Base-by-base conservation (phyloP, 2,113 vertebrate genomes). In the Aramus guarauna region DNA sequence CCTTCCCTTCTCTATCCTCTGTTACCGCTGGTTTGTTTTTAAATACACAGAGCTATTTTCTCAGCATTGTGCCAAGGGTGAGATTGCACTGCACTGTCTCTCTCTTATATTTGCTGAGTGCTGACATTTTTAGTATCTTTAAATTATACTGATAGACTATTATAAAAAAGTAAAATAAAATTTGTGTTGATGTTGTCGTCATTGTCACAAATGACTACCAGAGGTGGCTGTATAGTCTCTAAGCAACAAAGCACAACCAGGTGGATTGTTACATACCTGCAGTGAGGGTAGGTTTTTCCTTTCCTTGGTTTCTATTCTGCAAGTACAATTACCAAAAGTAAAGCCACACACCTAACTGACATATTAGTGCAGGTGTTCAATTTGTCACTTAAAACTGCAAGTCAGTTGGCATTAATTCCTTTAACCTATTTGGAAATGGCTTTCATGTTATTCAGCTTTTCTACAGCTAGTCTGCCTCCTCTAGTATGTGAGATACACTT, bases 281-380 rank as follows among this genome's bases (percentile, higher is more conserved):
- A 17, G 0, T 5, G 9, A n/a, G 53, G 23, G 24, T 30, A 32
- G 30, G 29, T 23, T 56, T 80, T 36, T 29, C 41, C 60, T 79
- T 50, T 74, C 60, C 60, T 50, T 50, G 13, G 4, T 62, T 79
- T 81, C 34, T 50, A 3, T 11, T 58, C 36, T 58, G 7, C 41
- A n/a, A 19, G 17, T 16, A 48, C 30, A 26, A 3, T 53, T 29
- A 29, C 26, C 18, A 32, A n/a, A 47, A 78, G 30, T 50, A 26
- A 69, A 75, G 36, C 55, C 12, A 9, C 1, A 9, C 18, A 39
- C 41, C 23, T 29, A 29, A 8, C 15, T 19, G 48, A 6, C 30
- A 0, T 17, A 8, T 34, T 55, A 43, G 5, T 11, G 26, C 19
- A 20, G 39, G 12, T 59, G 6, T 67, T 78, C 0, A 1, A 4